Evolutionary conservation across 2,888 invertebrate species (phyloP).

Genomic region (Cloeon dipterum): DNA sequence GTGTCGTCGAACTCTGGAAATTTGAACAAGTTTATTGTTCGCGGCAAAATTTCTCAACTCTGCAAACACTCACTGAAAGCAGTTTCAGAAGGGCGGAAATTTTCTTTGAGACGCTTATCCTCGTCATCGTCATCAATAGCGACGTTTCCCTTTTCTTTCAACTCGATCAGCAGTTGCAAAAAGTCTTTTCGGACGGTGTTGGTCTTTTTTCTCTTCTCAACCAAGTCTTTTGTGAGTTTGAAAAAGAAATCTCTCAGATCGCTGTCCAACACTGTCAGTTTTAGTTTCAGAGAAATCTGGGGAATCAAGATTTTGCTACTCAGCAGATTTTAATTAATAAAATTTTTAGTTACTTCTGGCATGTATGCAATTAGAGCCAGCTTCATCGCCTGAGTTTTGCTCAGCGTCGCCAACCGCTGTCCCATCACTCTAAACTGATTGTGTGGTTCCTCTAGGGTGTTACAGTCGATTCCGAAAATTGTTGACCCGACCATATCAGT

Average conservation of each 20-base stretch:
- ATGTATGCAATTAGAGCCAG: background rate
- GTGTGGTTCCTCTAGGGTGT: conserved; percentile 13
- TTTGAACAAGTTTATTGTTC: too few species aligned
- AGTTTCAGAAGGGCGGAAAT: too few species aligned
- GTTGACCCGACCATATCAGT: conserved; percentile 16
- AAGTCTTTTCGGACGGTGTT: conserved; percentile 1
- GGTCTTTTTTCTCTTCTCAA: background rate
- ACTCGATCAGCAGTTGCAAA: conserved; percentile 3
- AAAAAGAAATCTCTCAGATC: conserved; percentile 3
- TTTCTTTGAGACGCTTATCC: background rate
- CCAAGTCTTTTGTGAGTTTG: conserved; percentile 2
- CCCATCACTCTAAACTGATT: conserved; percentile 14
- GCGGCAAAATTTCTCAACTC: too few species aligned
- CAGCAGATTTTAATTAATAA: background rate
- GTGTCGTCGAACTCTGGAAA: conserved; percentile 1
- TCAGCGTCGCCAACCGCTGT: conserved; percentile 4
- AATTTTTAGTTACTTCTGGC: background rate
- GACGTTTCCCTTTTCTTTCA: conserved; percentile 2
- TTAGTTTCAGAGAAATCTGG: background rate
- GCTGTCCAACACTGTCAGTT: background rate
- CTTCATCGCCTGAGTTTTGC: background rate
- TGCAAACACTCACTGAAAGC: too few species aligned
- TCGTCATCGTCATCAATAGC: background rate
- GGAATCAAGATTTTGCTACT: background rate
- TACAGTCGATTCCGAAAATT: conserved; percentile 20